Percentiles rank a stretch among this genome's conserved stretches.
These are phyloP conservation scores for Samia ricini DNA, from an alignment of 1,140 invertebrate species.

Conservation along the genomic window DNA sequence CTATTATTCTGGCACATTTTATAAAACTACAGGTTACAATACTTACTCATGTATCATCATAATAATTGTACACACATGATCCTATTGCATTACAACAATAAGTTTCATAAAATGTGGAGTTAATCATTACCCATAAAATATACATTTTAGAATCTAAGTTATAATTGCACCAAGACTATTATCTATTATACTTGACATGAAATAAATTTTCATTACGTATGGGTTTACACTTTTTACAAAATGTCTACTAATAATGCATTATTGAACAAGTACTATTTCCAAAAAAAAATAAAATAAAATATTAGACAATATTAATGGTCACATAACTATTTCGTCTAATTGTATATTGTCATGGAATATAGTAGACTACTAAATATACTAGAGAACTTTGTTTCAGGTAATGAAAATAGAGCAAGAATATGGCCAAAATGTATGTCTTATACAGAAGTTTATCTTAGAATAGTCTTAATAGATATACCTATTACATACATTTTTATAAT, in stretches of 20 bases:
- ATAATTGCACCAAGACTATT: not conserved
- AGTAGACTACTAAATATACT: not conserved
- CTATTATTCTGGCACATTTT: slow-evolving; percentile 10
- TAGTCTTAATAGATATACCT: not conserved
- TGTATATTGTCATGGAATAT: not conserved
- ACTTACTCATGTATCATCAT: too few species aligned
- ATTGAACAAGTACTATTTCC: not conserved
- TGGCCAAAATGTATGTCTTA: not conserved
- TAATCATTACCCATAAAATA: not conserved
- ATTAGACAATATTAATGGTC: not conserved
- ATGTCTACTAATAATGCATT: not conserved
- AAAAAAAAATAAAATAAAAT: not conserved
- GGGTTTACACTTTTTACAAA: not conserved
- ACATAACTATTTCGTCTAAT: not conserved
- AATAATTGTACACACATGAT: not conserved
- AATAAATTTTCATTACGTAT: slow-evolving; percentile 3
- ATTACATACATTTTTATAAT: not conserved
- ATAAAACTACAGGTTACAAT: slow-evolving; percentile 9
- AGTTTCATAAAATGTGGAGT: slow-evolving; percentile 3
- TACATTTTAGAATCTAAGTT: not conserved
- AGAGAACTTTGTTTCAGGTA: not conserved
- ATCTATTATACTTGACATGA: not conserved
- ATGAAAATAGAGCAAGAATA: not conserved
- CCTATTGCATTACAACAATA: not conserved
- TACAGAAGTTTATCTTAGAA: not conserved